A percentile compares a stretch with the other conserved stretches of the same genome.
Evolutionary conservation across 2,888 invertebrate genomes (phyloP).

Genomic region (Perizoma affinitatum): DNA sequence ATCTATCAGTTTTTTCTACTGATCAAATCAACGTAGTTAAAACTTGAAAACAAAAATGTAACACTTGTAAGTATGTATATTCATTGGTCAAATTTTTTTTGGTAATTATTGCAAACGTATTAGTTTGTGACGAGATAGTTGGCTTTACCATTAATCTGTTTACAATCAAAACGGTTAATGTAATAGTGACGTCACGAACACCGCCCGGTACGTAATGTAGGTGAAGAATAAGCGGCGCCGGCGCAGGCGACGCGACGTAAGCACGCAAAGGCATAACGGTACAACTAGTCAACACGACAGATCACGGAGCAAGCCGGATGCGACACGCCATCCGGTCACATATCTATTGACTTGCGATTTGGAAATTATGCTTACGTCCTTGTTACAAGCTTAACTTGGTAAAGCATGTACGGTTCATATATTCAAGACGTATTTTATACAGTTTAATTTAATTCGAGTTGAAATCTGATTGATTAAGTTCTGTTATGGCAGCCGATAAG

Average conservation of each 20-base stretch:
- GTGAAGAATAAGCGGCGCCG: conserved; percentile 20
- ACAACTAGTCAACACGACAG: conserved; percentile 30
- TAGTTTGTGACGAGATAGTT: background rate
- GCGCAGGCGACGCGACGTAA: conserved; percentile 15
- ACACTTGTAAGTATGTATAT: no score
- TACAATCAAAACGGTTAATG: conserved; percentile 11
- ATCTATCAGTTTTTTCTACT: no score
- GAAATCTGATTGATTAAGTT: no score
- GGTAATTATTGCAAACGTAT: no score
- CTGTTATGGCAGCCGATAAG: no score
- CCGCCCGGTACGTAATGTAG: conserved; percentile 27
- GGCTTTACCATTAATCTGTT: background rate
- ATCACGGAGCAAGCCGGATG: conserved; percentile 36
- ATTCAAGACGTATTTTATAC: no score
- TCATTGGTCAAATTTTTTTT: no score
- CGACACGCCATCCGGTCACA: conserved; percentile 36
- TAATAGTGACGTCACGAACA: conserved; percentile 27
- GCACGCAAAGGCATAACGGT: conserved; percentile 43
- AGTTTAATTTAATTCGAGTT: no score
- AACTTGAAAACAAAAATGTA: no score
- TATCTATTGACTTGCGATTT: conserved; percentile 30
- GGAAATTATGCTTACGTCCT: conserved; percentile 27
- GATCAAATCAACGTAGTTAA: no score
- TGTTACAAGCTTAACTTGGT: conserved; percentile 2
- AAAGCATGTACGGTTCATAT: background rate